Base-by-base conservation (phyloP, 2,797 vertebrate species). In the Neomorphus geoffroyi region DNA sequence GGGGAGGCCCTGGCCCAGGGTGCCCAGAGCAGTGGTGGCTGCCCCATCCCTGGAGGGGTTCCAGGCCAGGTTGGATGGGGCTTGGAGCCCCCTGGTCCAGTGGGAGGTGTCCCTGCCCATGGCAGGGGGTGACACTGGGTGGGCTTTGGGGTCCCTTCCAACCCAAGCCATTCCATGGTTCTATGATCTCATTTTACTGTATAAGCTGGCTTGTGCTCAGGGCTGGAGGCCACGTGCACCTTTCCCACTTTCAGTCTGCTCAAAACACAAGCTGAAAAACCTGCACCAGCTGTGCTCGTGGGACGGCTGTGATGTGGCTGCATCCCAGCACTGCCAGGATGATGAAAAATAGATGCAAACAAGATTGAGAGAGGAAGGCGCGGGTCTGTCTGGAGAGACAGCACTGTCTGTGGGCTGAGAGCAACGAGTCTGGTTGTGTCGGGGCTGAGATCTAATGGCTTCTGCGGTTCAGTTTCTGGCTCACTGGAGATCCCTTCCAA, bases 241-340 rank as follows among this genome's bases (percentile, higher is more conserved):
- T 32, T 39, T 19, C 61, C 33, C 30, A 3, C 0, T n/a, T 0
- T 12, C 62, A 13, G 32, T 17, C 54, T 75, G 66, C 50, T 30
- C 53, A 54, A 43, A 78, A 75, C 11, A 0, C 32, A 12, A 3
- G 21, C 0, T 26, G 66, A 26, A 67, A 53, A 54, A 9, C 19
- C 50, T 15, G 2, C 1, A 24, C 16, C 58, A 61, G 71, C 61
- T 53, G 3, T 6, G 57, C 53, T 51, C 30, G 53, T 12, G 62
- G 39, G 37, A 15, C 0, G 6, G 26, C 30, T 2, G 7, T 0
- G 0, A 1, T 0, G 2, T 2, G 1, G 46, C 86, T 61, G 69
- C 86, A 37, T 39, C 87, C 61, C 92, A 45, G 62, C 56, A 0
- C 80, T 13, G 67, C 51, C 89, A 65, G 67, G 33, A 48, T 0